These are phyloP conservation scores for Tetragnatha montana DNA, from an alignment of 2,888 invertebrate species.

Conservation along the genomic window DNA sequence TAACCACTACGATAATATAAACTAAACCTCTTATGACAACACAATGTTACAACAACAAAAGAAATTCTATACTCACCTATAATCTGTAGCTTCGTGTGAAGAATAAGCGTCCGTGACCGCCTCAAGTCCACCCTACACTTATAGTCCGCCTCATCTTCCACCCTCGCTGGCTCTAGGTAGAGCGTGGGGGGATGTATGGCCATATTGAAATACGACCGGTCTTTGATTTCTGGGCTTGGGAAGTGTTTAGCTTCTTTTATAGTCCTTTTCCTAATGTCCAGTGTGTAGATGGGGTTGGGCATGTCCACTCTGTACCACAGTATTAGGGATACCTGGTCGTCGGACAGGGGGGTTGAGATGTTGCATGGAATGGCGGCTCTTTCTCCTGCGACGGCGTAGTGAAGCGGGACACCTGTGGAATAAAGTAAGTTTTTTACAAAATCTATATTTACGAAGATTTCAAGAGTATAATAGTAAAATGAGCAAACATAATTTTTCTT, in stretches of 20 bases:
- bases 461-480: too few relatives aligned
- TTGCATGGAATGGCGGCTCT: slow-evolving; percentile 69
- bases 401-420: slow-evolving; percentile 50
- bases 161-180: slow-evolving; percentile 59
- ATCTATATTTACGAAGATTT: background rate
- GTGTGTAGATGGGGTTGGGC: slow-evolving; percentile 70
- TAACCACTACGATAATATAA: too few relatives aligned
- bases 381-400: slow-evolving; percentile 69
- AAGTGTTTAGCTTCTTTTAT: slow-evolving; percentile 70
- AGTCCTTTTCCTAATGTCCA: slow-evolving; percentile 67
- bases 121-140: slow-evolving; percentile 69
- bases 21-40: too few relatives aligned
- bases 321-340: slow-evolving; percentile 69
- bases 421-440: background rate
- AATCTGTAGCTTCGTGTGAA: slow-evolving; percentile 63
- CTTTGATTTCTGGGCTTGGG: slow-evolving; percentile 62
- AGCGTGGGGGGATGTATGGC: slow-evolving; percentile 61
- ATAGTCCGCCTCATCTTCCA: slow-evolving; percentile 70
- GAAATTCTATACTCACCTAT: slow-evolving; percentile 44
- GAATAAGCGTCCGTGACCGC: slow-evolving; percentile 67
- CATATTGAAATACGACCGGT: slow-evolving; percentile 68
- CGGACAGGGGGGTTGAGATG: slow-evolving; percentile 63
- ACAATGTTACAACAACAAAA: too few relatives aligned
- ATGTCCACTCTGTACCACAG: slow-evolving; percentile 70
- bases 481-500: too few relatives aligned